Percentiles rank a stretch among this genome's conserved stretches.
Conservation (phyloP, 2,888 invertebrate genomes). For the Andrena fulva region DNA sequence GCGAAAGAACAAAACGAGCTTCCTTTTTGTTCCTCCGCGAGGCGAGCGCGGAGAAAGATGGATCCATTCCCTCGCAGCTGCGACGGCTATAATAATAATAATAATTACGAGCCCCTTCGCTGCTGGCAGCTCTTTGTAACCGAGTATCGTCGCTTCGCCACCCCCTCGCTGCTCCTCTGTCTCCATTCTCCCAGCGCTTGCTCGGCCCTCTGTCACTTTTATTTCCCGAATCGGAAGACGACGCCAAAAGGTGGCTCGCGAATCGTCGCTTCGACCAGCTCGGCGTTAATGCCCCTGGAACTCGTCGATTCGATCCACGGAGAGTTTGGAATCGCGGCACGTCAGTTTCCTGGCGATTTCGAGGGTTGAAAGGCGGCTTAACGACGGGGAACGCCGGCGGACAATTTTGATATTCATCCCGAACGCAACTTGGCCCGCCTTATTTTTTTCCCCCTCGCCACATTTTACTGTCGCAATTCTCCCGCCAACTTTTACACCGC, state of each 20-base stretch:
- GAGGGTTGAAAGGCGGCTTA: slow-evolving; percentile 21
- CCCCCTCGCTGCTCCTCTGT: neutral
- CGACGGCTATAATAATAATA: slow-evolving; percentile 45
- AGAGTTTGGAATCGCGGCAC: slow-evolving; percentile 2
- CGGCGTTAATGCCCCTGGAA: slow-evolving; percentile 51
- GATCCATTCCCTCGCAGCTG: slow-evolving; percentile 43
- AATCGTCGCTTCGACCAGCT: slow-evolving; percentile 68
- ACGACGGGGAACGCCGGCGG: slow-evolving; percentile 23
- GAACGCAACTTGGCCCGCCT: slow-evolving; percentile 1
- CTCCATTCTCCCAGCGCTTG: neutral
- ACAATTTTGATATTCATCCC: slow-evolving; percentile 37
- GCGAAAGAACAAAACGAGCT: slow-evolving; percentile 26
- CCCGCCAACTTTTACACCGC: slow-evolving; percentile 26
- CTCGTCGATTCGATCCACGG: slow-evolving; percentile 11
- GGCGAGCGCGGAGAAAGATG: neutral
- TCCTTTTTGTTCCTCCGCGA: slow-evolving; percentile 4
- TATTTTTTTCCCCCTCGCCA: slow-evolving; percentile 9
- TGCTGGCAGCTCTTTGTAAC: slow-evolving; percentile 9
- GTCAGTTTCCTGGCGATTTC: slow-evolving; percentile 14
- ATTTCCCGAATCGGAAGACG: slow-evolving; percentile 48
- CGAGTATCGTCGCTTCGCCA: neutral
- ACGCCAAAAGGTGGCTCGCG: slow-evolving; percentile 59
- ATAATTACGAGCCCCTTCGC: slow-evolving; percentile 37
- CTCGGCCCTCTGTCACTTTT: slow-evolving; percentile 20
- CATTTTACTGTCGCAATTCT: slow-evolving; percentile 15